phyloP scores from a whole-genome alignment of 2,797 vertebrate genomes.

The Coccyzus lansbergi region DNA sequence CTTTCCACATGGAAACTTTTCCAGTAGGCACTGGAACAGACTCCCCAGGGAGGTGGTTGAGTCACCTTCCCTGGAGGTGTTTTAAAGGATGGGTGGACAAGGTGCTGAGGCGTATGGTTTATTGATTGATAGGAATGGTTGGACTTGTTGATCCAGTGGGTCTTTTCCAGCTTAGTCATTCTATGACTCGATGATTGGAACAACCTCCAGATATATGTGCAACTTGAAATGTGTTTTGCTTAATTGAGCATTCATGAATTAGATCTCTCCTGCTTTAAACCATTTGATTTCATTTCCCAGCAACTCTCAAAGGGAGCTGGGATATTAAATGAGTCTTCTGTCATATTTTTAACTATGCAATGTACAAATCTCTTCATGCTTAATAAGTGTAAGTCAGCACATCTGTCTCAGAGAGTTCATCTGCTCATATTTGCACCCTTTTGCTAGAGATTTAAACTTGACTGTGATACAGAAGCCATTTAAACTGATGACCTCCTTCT shows the following conservation, averaged over 20 bases:
- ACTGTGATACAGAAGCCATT: not conserved
- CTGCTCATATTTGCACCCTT: not conserved
- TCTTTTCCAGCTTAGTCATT: too few relatives aligned
- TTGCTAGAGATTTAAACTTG: not conserved
- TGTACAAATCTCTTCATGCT: not conserved
- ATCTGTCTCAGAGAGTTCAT: not conserved
- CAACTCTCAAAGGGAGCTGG: rapidly evolving
- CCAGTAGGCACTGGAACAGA: too few relatives aligned
- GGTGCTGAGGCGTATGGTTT: too few relatives aligned
- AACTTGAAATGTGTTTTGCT: not conserved
- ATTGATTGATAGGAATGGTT: too few relatives aligned
- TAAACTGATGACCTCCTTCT: not conserved
- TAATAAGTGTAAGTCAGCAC: not conserved
- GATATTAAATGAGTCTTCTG: not conserved
- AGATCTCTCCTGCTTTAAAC: not conserved
- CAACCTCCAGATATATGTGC: not conserved
- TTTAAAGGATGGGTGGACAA: too few relatives aligned
- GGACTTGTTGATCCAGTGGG: too few relatives aligned
- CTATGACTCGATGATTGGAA: too few relatives aligned
- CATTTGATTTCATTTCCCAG: not conserved
- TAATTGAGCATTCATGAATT: not conserved
- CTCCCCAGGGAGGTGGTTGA: too few relatives aligned
- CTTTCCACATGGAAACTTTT: not conserved
- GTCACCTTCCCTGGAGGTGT: too few relatives aligned
- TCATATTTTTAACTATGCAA: not conserved